A percentile compares a stretch with the other conserved stretches of the same genome.
These are phyloP conservation scores for Noctuana brunneofusca DNA, from an alignment of 2,888 invertebrate species.

Conservation along the genomic window DNA sequence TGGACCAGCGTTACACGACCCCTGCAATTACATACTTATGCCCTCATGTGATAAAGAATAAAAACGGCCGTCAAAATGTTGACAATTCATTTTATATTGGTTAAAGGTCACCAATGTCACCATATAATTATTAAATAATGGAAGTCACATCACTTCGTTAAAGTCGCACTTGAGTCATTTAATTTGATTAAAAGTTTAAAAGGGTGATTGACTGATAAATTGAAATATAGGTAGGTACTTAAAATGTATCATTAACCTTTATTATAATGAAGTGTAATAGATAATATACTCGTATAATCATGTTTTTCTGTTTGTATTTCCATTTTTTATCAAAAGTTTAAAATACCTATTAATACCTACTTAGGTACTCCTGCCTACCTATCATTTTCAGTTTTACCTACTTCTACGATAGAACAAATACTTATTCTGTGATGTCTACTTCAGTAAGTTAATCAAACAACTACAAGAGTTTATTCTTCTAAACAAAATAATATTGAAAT, in stretches of 20 bases:
- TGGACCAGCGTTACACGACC: constrained; percentile 56
- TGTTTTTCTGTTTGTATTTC: background rate
- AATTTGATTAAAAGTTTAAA: constrained; percentile 54
- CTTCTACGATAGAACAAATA: too few relatives aligned
- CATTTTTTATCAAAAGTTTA: too few relatives aligned
- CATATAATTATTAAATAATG: constrained; percentile 66
- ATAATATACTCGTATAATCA: background rate
- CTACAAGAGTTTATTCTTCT: too few relatives aligned
- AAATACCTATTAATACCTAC: too few relatives aligned
- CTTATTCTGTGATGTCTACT: too few relatives aligned
- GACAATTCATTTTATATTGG: constrained; percentile 38
- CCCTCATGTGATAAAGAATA: constrained; percentile 37
- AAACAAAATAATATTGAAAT: background rate
- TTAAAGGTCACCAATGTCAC: constrained; percentile 33
- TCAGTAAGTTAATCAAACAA: too few relatives aligned
- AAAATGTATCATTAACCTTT: background rate
- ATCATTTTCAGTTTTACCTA: too few relatives aligned
- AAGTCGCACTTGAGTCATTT: constrained; percentile 48
- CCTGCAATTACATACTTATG: constrained; percentile 45
- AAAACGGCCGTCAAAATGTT: constrained; percentile 28
- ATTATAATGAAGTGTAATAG: background rate
- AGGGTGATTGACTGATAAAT: constrained; percentile 16
- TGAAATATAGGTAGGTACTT: background rate
- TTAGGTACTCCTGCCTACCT: too few relatives aligned
- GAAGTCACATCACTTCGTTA: constrained; percentile 54